Percentiles rank a stretch among this genome's conserved stretches.
These are phyloP conservation scores for Caenorhabditis inopinata DNA, from an alignment of 1,140 invertebrate genomes.

Conservation along the genomic window DNA sequence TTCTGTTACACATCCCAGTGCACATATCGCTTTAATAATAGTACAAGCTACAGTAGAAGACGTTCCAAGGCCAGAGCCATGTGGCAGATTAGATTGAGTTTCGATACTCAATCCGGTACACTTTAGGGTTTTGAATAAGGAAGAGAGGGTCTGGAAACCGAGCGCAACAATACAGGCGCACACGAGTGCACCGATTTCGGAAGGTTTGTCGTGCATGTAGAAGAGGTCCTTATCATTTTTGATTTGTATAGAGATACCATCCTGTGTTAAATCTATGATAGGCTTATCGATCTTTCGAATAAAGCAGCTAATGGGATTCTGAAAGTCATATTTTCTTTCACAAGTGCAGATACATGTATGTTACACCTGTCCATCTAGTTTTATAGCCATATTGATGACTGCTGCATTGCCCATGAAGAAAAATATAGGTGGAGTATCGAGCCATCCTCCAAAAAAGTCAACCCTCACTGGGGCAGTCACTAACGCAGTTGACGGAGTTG, in stretches of 20 bases:
- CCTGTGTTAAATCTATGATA: background rate
- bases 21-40: background rate
- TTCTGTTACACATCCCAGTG: background rate
- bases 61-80: background rate
- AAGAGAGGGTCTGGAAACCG: background rate
- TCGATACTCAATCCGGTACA: background rate
- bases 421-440: background rate
- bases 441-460: slow-evolving; percentile 5
- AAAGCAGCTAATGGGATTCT: background rate
- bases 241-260: background rate
- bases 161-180: background rate
- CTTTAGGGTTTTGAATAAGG: background rate
- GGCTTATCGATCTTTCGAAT: background rate
- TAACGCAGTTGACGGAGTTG: background rate
- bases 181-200: background rate
- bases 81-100: background rate
- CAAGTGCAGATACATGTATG: background rate
- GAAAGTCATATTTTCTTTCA: background rate
- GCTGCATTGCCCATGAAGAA: background rate
- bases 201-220: background rate
- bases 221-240: background rate
- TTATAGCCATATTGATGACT: background rate
- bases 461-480: slow-evolving; percentile 3
- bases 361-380: slow-evolving; percentile 7
- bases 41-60: slow-evolving; percentile 1